Base-by-base conservation (phyloP, 2,113 vertebrate species). In the Muntiacus reevesi region DNA sequence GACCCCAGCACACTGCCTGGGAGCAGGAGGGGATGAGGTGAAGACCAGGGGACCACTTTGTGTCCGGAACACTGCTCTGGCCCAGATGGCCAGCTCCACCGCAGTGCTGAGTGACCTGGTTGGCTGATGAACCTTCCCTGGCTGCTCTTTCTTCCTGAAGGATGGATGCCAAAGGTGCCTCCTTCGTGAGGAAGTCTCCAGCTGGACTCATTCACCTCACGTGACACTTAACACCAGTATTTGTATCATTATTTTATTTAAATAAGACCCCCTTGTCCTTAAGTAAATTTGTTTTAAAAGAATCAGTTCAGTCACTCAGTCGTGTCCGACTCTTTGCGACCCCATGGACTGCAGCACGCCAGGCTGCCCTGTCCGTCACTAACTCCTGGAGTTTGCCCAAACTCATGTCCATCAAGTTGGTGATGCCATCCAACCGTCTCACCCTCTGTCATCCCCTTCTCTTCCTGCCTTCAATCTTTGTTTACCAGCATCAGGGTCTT, bases 181-280 rank as follows among this genome's bases (percentile, higher is more conserved):
- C 28, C 19, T 10, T 25, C 0, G n/a, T 19, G 17, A 30, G 64
- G 64, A 14, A 1, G 14, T 15, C 71, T n/a, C 55, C 55, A 25
- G 2, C 16, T 81, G 6, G 11, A 40, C 30, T 0, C 1, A 0
- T 2, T 50, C 79, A 40, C 30, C n/a, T 27, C 55, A 11, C 0
- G 0, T 0, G 43, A 30, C 4, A 3, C 6, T n/a, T 30, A 6
- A 6, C 0, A 4, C 45, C 43, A 3, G 50, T 33, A 7, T 40
- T 43, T 7, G 1, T 33, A 28, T 62, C n/a, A 59, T 64, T 13
- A 9, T 81, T 27, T 54, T 8, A n/a, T 74, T 23, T 12, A 30
- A 27, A 14, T 12, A 30, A 25, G 79, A 11, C 6, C 23, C 28
- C 7, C 14, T 1, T 67, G 45, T 79, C 21, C 21, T 19, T 28